Evolutionary conservation across 1,140 invertebrate species (phyloP).

Genomic region (Drosophila lacertosa): DNA sequence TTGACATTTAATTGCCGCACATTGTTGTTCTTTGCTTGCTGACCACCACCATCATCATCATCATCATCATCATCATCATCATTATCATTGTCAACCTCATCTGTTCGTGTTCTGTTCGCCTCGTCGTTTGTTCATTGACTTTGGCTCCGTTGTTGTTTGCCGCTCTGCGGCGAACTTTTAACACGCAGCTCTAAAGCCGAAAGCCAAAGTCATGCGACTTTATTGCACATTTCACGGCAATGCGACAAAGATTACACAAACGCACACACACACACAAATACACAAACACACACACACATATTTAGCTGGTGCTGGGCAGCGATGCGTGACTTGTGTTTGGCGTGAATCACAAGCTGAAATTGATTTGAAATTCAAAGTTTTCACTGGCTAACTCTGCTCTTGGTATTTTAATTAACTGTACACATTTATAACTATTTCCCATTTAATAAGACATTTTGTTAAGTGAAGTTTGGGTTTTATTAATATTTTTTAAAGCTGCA

Average conservation of each 20-base stretch:
- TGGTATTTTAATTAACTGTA: too few relatives aligned
- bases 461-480: too few relatives aligned
- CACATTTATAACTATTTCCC: too few relatives aligned
- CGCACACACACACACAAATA: slow-evolving; percentile 14
- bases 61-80: slow-evolving; percentile 12
- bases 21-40: slow-evolving; percentile 47
- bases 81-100: background rate
- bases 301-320: slow-evolving; percentile 8
- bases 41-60: slow-evolving; percentile 11
- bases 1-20: slow-evolving; percentile 80
- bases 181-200: slow-evolving; percentile 62
- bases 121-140: too few relatives aligned
- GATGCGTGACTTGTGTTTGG: slow-evolving; percentile 14
- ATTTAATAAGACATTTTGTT: too few relatives aligned
- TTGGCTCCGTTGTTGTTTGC: slow-evolving; percentile 27
- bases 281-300: slow-evolving; percentile 7
- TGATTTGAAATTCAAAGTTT: slow-evolving; percentile 1
- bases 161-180: slow-evolving; percentile 62
- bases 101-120: slow-evolving; percentile 5
- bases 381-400: background rate
- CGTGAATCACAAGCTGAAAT: slow-evolving; percentile 9
- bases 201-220: slow-evolving; percentile 74
- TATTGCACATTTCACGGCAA: slow-evolving; percentile 79
- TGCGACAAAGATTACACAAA: slow-evolving; percentile 69
- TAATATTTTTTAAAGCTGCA: too few relatives aligned